Conservation (phyloP, 2,888 invertebrate species). For the Hipparchia semele region DNA sequence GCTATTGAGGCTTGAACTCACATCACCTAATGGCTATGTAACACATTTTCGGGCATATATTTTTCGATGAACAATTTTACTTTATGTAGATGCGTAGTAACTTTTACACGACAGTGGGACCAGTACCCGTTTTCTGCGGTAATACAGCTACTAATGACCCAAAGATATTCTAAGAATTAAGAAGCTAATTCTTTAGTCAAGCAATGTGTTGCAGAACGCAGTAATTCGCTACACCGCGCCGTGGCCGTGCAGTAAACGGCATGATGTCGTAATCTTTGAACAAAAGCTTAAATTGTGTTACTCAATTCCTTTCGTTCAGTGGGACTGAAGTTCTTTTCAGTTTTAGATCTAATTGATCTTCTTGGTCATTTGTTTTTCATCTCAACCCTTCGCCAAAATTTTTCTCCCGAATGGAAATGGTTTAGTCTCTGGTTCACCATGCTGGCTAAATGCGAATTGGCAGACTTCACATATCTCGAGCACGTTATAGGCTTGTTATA, state of each 20-base stretch:
- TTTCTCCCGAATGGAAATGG: too few relatives aligned
- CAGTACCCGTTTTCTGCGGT: slow-evolving; percentile 44
- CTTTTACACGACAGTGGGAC: slow-evolving; percentile 42
- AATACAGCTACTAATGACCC: slow-evolving; percentile 44
- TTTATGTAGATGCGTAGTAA: background rate
- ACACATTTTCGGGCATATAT: background rate
- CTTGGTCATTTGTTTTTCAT: too few relatives aligned
- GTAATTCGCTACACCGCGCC: slow-evolving; percentile 43
- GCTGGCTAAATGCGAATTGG: too few relatives aligned
- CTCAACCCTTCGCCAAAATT: too few relatives aligned
- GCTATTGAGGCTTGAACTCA: too few relatives aligned
- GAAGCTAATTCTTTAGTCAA: slow-evolving; percentile 49
- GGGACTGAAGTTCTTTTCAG: background rate
- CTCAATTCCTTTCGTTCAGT: slow-evolving; percentile 16
- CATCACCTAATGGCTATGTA: too few relatives aligned
- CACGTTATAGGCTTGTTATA: too few relatives aligned
- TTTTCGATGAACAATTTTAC: background rate
- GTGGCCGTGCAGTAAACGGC: slow-evolving; percentile 38
- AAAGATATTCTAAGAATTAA: slow-evolving; percentile 42
- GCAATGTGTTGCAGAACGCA: slow-evolving; percentile 46
- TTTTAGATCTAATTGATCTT: background rate
- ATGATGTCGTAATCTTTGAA: slow-evolving; percentile 42
- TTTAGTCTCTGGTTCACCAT: too few relatives aligned
- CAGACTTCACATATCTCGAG: too few relatives aligned
- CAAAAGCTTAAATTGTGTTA: slow-evolving; percentile 35